Conservation (phyloP, 2,113 vertebrate genomes). For the Numida meleagris region DNA sequence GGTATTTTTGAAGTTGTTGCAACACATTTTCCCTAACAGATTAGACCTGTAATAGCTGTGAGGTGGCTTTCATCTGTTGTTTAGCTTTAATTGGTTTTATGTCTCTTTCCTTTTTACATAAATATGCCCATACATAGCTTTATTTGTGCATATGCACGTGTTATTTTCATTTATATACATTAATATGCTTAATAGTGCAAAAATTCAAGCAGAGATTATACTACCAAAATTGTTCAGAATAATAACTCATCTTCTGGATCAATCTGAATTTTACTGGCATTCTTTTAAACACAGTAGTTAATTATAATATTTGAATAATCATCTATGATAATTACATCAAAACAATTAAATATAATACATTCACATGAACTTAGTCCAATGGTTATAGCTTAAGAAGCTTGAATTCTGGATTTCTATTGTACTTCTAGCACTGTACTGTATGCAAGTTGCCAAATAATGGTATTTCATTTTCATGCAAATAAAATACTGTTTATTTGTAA, state of each 20-base stretch:
- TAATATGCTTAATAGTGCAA: conserved; percentile 21
- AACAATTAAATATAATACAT: not conserved
- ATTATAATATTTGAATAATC: not conserved
- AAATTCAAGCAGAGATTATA: not conserved
- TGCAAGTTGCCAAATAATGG: conserved; percentile 70
- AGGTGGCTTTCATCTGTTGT: conserved; percentile 16
- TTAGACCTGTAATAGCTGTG: not conserved
- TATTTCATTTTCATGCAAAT: conserved; percentile 62
- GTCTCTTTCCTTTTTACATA: conserved; percentile 23
- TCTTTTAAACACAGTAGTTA: conserved; percentile 41
- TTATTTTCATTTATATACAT: conserved; percentile 19
- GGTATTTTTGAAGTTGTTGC: conserved; percentile 15
- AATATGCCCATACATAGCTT: not conserved
- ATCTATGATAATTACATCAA: not conserved
- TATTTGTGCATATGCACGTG: not conserved
- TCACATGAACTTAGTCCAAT: conserved; percentile 30
- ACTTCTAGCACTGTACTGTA: conserved; percentile 64
- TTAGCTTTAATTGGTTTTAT: conserved; percentile 52
- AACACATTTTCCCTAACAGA: conserved; percentile 19
- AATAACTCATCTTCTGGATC: not conserved
- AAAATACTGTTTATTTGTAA: conserved; percentile 73
- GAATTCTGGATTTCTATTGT: conserved; percentile 37
- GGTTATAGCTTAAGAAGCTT: conserved; percentile 17
- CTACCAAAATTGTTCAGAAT: not conserved
- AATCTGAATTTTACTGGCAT: not conserved